Base-by-base conservation (phyloP, 2,113 vertebrate genomes). In the Geococcyx californianus region DNA sequence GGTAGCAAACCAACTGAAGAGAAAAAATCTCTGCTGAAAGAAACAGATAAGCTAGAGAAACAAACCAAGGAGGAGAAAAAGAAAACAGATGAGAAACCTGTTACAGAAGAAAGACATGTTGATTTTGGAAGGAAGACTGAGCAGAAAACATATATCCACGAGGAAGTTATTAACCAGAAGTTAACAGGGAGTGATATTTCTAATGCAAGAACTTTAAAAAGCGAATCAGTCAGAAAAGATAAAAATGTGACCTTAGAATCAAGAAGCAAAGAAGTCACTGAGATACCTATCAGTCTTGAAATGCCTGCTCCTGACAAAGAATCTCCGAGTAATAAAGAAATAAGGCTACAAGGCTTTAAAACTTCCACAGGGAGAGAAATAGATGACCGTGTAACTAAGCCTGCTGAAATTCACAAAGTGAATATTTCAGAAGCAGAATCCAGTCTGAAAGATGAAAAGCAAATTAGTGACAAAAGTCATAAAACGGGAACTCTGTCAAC, bases 151-250 rank as follows among this genome's bases (percentile, higher is more conserved):
- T 97, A 97, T 7, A 68, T 94, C 47, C 81, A 25, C 38, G 97
- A 98, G 70, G 97, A 97, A 47, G 36, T 93, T 18, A 73, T 96
- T 12, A 95, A 95, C 23, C 96, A 95, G 69, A 97, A 72, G 20
- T 36, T 91, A 15, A 94, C 91, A 34, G 49, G 67, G 45, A 91
- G 88, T 80, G 97, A 96, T 90, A 91, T 84, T 28, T 76, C 80
- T 89, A 20, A 36, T 62, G 93, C 70, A 17, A 84, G 66, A 90
- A 67, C 54, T 47, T 55, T 15, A 26, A 96, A 34, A 91, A 91
- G 60, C 8, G 89, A 84, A 40, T 36, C 75, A 9, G 24, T 5
- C 13, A 81, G 78, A 79, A 94, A 38, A 72, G 97, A 92, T 51
- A 64, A 5, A 68, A 62, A 60, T 4, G 59, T 51, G 56, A 67